phyloP scores from a whole-genome alignment of 2,113 vertebrate genomes.

The Nesogale talazaci region DNA sequence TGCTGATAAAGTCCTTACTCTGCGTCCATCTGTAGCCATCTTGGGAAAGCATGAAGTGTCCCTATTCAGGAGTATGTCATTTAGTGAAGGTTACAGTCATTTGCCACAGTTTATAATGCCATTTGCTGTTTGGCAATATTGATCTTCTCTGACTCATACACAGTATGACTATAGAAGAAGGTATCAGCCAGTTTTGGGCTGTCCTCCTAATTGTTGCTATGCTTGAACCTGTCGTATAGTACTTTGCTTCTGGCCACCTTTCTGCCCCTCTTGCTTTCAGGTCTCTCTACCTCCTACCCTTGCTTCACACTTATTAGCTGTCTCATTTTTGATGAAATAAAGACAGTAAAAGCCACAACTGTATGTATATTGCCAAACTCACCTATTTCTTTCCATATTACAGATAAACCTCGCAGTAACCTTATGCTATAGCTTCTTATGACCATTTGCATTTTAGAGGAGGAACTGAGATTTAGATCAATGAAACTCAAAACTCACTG shows the following conservation, averaged over 20 bases:
- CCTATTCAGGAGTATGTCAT: too few species aligned
- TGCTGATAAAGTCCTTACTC: neutral
- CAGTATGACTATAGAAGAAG: neutral
- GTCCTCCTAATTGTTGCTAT: neutral
- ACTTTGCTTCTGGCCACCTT: accelerated
- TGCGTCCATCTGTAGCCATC: accelerated
- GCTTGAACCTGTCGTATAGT: neutral
- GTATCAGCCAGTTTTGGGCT: neutral
- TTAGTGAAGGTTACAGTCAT: neutral
- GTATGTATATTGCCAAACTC: neutral
- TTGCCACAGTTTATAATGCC: accelerated
- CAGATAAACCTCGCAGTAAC: neutral
- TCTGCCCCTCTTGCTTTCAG: neutral
- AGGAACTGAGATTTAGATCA: neutral
- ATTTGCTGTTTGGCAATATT: neutral
- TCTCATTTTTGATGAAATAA: neutral
- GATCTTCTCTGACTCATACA: neutral
- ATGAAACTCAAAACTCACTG: too few species aligned
- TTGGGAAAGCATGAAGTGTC: too few species aligned
- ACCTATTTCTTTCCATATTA: neutral
- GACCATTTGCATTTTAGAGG: neutral
- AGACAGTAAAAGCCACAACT: neutral
- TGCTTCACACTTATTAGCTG: neutral
- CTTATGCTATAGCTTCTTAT: neutral
- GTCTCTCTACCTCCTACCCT: neutral